A percentile compares a stretch with the other conserved stretches of the same genome.
Evolutionary conservation across 37 sponge, comb jelly and placozoan genomes (phyloP).

Genomic region (Beroe ovata): DNA sequence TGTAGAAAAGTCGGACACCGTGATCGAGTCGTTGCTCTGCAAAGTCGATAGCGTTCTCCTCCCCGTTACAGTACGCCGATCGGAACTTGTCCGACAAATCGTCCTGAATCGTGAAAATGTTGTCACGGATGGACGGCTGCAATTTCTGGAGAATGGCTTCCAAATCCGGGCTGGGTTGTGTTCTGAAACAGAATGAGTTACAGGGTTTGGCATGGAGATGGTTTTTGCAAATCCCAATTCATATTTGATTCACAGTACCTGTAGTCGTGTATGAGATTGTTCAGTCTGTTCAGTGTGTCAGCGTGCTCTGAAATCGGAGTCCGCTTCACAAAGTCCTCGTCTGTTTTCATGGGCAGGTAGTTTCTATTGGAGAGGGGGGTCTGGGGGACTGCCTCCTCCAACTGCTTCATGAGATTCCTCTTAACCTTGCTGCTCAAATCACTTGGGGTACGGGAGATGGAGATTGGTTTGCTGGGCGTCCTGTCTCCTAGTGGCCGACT

Average conservation of each 20-base stretch:
- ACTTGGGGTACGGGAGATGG: constrained; percentile 17
- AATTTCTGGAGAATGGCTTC: constrained; percentile 8
- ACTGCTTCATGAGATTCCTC: constrained; percentile 43
- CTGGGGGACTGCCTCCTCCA: constrained; percentile 2
- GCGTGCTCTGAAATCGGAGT: constrained; percentile 62
- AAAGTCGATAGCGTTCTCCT: constrained; percentile 26
- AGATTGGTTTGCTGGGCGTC: constrained; percentile 11
- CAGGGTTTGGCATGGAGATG: no score
- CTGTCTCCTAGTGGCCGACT: constrained; percentile 25
- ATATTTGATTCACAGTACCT: background rate
- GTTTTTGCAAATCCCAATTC: background rate
- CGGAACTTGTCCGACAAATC: constrained; percentile 15
- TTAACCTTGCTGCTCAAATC: constrained; percentile 51
- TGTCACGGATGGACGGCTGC: background rate
- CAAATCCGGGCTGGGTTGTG: constrained; percentile 17
- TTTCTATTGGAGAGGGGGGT: constrained; percentile 44
- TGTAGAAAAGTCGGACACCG: constrained; percentile 17
- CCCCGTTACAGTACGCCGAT: constrained; percentile 28
- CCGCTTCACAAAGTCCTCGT: constrained; percentile 28
- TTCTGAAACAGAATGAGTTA: background rate
- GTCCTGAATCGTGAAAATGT: constrained; percentile 3
- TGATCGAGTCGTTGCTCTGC: background rate
- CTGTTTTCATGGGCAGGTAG: constrained; percentile 39
- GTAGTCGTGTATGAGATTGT: constrained; percentile 40
- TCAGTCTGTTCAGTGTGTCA: constrained; percentile 55